These are phyloP conservation scores for Catocala nupta DNA, from an alignment of 2,888 invertebrate species.

Conservation along the genomic window DNA sequence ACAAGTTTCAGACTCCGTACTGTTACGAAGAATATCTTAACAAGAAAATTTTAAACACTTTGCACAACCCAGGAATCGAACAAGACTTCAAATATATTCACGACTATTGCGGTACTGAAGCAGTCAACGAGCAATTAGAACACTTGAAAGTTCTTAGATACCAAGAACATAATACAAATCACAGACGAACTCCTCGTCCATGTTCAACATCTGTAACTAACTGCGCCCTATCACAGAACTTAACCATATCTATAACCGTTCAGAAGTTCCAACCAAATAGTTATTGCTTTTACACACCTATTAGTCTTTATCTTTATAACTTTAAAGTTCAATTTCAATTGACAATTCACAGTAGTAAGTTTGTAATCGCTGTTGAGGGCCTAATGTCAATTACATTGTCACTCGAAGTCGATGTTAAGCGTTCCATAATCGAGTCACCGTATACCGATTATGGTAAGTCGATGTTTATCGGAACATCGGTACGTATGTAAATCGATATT, in stretches of 20 bases:
- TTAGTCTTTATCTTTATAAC: constrained; percentile 56
- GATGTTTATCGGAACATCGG: constrained; percentile 42
- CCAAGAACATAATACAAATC: constrained; percentile 59
- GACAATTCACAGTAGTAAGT: constrained; percentile 37
- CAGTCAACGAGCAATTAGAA: constrained; percentile 25
- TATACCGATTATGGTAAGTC: constrained; percentile 50
- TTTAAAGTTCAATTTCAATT: constrained; percentile 66
- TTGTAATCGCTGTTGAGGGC: constrained; percentile 40
- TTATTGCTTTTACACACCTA: constrained; percentile 60
- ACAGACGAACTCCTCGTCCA: constrained; percentile 53
- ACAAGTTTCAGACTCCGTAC: too few species aligned
- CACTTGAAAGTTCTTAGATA: constrained; percentile 43
- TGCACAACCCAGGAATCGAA: too few species aligned
- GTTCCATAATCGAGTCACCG: constrained; percentile 63
- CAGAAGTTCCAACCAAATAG: constrained; percentile 63
- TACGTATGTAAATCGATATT: constrained; percentile 6
- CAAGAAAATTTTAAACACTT: too few species aligned
- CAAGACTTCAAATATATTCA: too few species aligned
- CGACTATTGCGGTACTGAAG: too few species aligned
- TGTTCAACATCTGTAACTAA: constrained; percentile 63
- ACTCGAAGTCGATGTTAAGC: constrained; percentile 64
- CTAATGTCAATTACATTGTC: constrained; percentile 75
- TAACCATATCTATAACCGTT: constrained; percentile 70
- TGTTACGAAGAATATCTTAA: too few species aligned
- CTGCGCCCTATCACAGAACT: constrained; percentile 57